Conservation (phyloP, 2,797 vertebrate genomes). For the Acipenser ruthenus region DNA sequence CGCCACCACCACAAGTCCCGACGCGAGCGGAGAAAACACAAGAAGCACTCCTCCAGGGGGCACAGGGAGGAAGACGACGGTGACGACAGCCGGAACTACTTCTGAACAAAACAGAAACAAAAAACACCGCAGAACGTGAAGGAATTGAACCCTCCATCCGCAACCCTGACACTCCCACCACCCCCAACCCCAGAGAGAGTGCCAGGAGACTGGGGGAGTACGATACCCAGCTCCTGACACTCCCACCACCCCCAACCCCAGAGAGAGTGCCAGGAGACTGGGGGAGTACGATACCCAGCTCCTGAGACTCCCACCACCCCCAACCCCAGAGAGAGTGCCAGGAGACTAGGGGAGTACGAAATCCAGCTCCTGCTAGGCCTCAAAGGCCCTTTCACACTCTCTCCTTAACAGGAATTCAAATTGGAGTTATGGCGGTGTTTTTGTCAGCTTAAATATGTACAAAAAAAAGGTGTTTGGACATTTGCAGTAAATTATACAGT, state of each 20-base stretch:
- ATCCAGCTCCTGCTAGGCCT: slow-evolving; percentile 39
- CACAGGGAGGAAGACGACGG: slow-evolving; percentile 49
- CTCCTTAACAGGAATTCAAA: background rate
- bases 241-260: no score
- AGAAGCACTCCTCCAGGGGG: slow-evolving; percentile 58
- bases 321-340: slow-evolving; percentile 21
- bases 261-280: no score
- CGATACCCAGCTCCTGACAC: no score
- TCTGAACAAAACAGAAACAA: slow-evolving; percentile 56
- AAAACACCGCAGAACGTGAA: background rate
- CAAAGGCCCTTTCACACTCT: slow-evolving; percentile 17
- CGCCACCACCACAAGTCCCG: slow-evolving; percentile 79
- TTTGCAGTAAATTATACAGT: background rate
- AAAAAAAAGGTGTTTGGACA: background rate
- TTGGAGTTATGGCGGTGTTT: no score
- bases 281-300: no score
- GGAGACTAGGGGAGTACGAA: slow-evolving; percentile 36
- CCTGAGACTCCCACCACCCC: slow-evolving; percentile 35
- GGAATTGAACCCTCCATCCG: slow-evolving; percentile 26
- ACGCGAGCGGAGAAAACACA: slow-evolving; percentile 84
- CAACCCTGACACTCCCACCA: background rate
- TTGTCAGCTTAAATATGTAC: background rate
- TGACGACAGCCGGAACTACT: slow-evolving; percentile 43
- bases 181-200: no score
- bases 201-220: no score